Evolutionary conservation across 2,113 vertebrate genomes (phyloP), one percentile per base, ranked within the genome.

Genomic region (Pleuronectes platessa): DNA sequence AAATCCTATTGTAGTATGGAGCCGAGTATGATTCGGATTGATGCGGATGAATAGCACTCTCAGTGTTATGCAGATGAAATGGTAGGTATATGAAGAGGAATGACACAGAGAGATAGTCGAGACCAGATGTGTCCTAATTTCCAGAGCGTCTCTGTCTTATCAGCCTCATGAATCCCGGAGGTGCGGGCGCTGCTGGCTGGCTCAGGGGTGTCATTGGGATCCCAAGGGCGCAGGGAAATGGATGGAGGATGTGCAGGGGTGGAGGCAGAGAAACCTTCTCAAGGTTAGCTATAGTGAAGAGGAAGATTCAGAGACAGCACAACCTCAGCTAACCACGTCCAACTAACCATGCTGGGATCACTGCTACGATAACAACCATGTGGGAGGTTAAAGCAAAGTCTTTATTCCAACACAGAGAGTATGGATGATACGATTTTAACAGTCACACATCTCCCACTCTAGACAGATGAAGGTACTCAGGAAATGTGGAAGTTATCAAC

Each of bases 21-120:
- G 45, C 3, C 66, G 72, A 74, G 56, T 51, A 17, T 71, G 78
- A 89, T 84, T 88, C 14, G 15, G 70, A 74, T 68, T 3, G 40
- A 76, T 76, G 72, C 59, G 81, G 84, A 86, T 78, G 80, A 85
- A 89, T 87, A 76, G 67, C 53, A n/a, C 66, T 70, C 67, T 55
- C 17, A 51, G 54, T 79, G 47, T 64, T 59, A 63, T 78, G 71
- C 63, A 79, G 76, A 88, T 67, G 71, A 83, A 83, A 86, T 72
- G 37, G 68, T 56, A 77, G 71, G 86, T 71, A 66, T 59, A 82
- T 42, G 74, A 62, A 63, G 56, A 61, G 64, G 26, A 54, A 81
- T 40, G 53, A 73, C 64, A 51, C 27, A 11, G 63, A 21, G 11
- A 82, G 40, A 42, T 76, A 66, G 77, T 88, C 82, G 83, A 76